These are phyloP conservation scores for Petroica traversi DNA, from an alignment of 2,113 vertebrate genomes.

Conservation along the genomic window DNA sequence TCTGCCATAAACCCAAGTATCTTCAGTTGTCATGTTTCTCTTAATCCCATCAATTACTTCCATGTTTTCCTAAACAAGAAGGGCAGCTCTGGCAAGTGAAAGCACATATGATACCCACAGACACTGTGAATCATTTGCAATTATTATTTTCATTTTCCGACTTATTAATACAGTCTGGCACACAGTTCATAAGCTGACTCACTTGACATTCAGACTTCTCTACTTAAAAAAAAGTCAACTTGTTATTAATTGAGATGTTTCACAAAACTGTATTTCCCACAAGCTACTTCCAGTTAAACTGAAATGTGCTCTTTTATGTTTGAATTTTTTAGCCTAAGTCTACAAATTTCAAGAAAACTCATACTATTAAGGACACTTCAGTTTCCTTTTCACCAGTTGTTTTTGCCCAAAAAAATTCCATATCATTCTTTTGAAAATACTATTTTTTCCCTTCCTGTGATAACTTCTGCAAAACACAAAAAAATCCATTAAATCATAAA, in stretches of 20 bases:
- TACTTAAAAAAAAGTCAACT: not conserved
- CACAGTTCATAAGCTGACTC: not conserved
- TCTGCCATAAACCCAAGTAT: rapidly evolving
- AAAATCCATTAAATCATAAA: not conserved
- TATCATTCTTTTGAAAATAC: not conserved
- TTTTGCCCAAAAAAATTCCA: not conserved
- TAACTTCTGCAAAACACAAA: not conserved
- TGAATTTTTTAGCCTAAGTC: not conserved
- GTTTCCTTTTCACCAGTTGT: not conserved
- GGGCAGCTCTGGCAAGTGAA: not conserved
- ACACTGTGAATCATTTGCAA: not conserved
- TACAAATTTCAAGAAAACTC: not conserved
- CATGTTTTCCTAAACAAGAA: not conserved
- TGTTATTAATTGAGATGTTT: not conserved
- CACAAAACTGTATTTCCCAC: not conserved
- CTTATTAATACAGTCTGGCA: not conserved
- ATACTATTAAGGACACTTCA: not conserved
- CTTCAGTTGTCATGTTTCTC: not conserved
- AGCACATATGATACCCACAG: not conserved
- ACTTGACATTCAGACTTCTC: not conserved
- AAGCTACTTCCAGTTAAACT: not conserved
- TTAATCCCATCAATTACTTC: not conserved
- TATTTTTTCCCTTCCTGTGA: not conserved
- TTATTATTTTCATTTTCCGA: constrained; percentile 10
- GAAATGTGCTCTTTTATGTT: not conserved